Percentiles rank a stretch among this genome's conserved stretches.
These are phyloP conservation scores for Hymenochirus boettgeri DNA, from an alignment of 2,113 vertebrate species.

Conservation along the genomic window DNA sequence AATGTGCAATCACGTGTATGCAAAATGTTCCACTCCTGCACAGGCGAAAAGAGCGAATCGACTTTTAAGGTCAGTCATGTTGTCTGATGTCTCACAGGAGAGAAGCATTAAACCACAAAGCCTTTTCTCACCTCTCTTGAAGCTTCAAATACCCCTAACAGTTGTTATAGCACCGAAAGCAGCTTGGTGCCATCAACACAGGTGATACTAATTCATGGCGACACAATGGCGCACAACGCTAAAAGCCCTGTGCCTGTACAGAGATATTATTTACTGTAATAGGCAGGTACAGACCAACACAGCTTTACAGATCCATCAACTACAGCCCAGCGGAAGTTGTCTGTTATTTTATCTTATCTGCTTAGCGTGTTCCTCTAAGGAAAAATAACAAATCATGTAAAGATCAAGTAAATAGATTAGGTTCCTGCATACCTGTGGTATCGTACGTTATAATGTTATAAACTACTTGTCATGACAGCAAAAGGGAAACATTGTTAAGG, in stretches of 20 bases:
- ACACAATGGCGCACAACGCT: conserved; percentile 20
- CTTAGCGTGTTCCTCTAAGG: too few species aligned
- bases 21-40: conserved; percentile 4
- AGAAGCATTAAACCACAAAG: conserved; percentile 28
- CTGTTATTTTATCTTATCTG: too few species aligned
- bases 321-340: too few species aligned
- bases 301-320: neutral
- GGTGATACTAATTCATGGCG: conserved; percentile 34
- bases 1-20: neutral
- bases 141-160: conserved; percentile 34
- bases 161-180: conserved; percentile 33
- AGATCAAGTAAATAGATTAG: too few species aligned
- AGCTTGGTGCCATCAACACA: conserved; percentile 18
- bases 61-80: conserved; percentile 30
- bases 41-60: conserved; percentile 11
- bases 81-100: conserved; percentile 15
- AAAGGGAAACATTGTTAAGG: too few species aligned
- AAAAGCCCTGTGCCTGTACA: conserved; percentile 20
- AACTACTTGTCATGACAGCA: too few species aligned
- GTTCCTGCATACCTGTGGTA: too few species aligned
- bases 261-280: neutral
- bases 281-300: neutral
- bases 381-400: too few species aligned
- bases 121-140: conserved; percentile 37
- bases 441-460: too few species aligned